These are phyloP conservation scores for Byasa hedistus DNA, from an alignment of 2,888 invertebrate genomes.

Conservation along the genomic window DNA sequence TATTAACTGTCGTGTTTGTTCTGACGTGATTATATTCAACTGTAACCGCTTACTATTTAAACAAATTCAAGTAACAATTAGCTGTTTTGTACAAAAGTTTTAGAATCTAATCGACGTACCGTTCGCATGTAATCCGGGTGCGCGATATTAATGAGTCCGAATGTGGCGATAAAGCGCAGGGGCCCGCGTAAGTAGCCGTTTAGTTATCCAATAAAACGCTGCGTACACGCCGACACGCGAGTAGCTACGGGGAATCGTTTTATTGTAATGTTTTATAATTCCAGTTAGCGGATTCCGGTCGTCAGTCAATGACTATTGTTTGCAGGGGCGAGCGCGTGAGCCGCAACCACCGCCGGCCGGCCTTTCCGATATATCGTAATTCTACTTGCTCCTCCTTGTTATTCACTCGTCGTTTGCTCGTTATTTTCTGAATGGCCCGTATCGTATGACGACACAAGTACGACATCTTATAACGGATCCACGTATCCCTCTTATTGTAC, in stretches of 20 bases:
- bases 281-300: constrained; percentile 62
- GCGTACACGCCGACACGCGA: constrained; percentile 44
- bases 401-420: constrained; percentile 67
- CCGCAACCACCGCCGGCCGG: constrained; percentile 56
- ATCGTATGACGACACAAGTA: constrained; percentile 63
- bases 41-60: too few relatives aligned
- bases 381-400: constrained; percentile 58
- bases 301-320: constrained; percentile 59
- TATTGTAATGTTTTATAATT: constrained; percentile 65
- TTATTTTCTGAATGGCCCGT: constrained; percentile 67
- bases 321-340: constrained; percentile 60
- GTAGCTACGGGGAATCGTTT: constrained; percentile 62
- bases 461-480: constrained; percentile 62
- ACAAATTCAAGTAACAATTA: too few relatives aligned
- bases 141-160: constrained; percentile 31
- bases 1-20: too few relatives aligned
- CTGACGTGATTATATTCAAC: too few relatives aligned
- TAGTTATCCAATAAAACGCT: constrained; percentile 42
- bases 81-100: too few relatives aligned
- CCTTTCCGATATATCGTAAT: constrained; percentile 66
- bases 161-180: constrained; percentile 32
- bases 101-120: too few relatives aligned
- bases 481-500: constrained; percentile 1
- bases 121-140: constrained; percentile 25
- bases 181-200: constrained; percentile 37